phyloP scores from a whole-genome alignment of 2,113 vertebrate species.

The Pelvicachromis taeniatus region DNA sequence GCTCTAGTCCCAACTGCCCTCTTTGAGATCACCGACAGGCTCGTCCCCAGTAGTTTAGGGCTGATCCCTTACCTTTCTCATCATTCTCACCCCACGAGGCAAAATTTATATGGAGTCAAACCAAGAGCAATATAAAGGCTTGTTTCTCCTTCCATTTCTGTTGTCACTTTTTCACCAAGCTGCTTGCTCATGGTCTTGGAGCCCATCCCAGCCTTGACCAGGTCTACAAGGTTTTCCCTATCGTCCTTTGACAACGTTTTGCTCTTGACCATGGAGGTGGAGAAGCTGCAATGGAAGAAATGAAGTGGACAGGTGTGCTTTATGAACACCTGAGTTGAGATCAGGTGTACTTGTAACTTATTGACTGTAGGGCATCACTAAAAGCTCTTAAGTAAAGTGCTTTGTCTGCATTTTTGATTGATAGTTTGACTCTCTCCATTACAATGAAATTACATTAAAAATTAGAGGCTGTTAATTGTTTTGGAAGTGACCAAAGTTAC shows the following conservation, averaged over 20 bases:
- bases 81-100: neutral
- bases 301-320: neutral
- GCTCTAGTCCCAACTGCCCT: neutral
- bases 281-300: neutral
- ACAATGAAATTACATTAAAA: neutral
- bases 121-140: neutral
- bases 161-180: neutral
- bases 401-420: neutral
- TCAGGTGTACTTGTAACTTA: neutral
- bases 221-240: neutral
- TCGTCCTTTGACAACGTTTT: neutral
- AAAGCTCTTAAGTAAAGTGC: neutral
- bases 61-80: neutral
- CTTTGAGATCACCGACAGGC: neutral
- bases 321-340: neutral
- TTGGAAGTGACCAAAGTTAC: neutral
- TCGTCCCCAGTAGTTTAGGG: rapidly evolving
- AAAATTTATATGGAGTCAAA: neutral
- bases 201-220: no score
- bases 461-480: rapidly evolving
- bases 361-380: neutral
- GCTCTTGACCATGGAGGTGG: neutral
- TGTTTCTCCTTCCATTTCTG: neutral
- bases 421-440: neutral
- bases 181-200: neutral